These are phyloP conservation scores for Cottus gobio DNA, from an alignment of 2,113 vertebrate genomes.

Conservation along the genomic window DNA sequence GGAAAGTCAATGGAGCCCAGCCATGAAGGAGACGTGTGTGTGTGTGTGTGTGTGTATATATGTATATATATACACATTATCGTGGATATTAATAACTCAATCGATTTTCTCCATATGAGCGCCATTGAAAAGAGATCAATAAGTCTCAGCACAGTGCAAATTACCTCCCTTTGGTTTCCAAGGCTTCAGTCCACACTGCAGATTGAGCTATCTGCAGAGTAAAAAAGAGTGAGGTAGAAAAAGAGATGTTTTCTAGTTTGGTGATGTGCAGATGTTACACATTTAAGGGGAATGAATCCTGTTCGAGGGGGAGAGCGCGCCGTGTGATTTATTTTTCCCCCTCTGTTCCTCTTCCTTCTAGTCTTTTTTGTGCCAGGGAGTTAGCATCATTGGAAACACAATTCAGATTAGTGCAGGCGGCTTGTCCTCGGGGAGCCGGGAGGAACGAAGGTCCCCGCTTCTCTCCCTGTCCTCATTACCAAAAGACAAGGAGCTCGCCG, in stretches of 20 bases:
- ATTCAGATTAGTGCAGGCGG: slow-evolving; percentile 80
- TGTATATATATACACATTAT: slow-evolving; percentile 22
- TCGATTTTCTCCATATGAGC: not conserved
- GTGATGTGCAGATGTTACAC: slow-evolving; percentile 56
- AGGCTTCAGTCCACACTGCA: slow-evolving; percentile 39
- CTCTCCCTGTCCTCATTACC: slow-evolving; percentile 84
- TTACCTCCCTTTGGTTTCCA: slow-evolving; percentile 22
- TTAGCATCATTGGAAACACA: slow-evolving; percentile 74
- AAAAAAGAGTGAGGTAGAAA: slow-evolving; percentile 10
- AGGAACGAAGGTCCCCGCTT: slow-evolving; percentile 74
- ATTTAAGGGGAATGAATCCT: slow-evolving; percentile 54
- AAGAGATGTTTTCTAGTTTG: slow-evolving; percentile 56
- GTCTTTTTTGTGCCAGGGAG: slow-evolving; percentile 58
- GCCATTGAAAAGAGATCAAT: slow-evolving; percentile 7
- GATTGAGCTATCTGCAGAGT: slow-evolving; percentile 63
- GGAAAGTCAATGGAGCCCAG: slow-evolving; percentile 38
- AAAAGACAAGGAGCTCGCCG: slow-evolving; percentile 80
- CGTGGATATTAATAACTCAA: slow-evolving; percentile 63
- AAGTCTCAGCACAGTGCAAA: slow-evolving; percentile 35
- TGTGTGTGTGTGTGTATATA: too few relatives aligned
- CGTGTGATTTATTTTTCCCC: slow-evolving; percentile 56
- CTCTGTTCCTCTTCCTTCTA: slow-evolving; percentile 52
- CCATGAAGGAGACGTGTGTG: slow-evolving; percentile 1
- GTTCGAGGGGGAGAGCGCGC: slow-evolving; percentile 31
- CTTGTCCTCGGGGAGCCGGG: slow-evolving; percentile 71